Evolutionary conservation across 2,888 invertebrate genomes (phyloP).

Genomic region (Eupelmus urozonus): DNA sequence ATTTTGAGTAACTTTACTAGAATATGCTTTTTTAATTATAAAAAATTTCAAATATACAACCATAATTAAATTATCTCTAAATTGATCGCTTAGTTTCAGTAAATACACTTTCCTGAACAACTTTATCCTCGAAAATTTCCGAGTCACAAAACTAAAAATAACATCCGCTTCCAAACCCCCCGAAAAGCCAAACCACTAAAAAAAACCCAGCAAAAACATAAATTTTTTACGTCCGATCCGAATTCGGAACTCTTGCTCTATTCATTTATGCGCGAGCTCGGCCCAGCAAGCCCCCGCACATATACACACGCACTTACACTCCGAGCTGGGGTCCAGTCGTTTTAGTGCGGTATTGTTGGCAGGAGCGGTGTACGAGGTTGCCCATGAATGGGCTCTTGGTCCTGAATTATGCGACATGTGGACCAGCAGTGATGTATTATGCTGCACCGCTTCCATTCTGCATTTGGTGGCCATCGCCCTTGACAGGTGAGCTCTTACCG

Average conservation of each 20-base stretch:
- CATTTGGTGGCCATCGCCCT: slow-evolving; percentile 90
- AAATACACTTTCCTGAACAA: no score
- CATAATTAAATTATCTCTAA: no score
- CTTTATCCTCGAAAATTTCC: no score
- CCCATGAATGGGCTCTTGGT: slow-evolving; percentile 90
- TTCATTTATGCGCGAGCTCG: neutral
- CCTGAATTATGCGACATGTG: slow-evolving; percentile 95
- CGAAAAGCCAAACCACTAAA: no score
- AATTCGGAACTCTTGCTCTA: slow-evolving; percentile 5
- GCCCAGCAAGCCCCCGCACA: neutral
- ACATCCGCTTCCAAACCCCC: no score
- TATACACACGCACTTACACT: neutral
- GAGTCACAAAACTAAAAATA: no score
- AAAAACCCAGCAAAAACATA: no score
- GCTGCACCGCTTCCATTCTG: slow-evolving; percentile 90
- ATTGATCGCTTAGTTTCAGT: no score
- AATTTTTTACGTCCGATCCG: slow-evolving; percentile 18
- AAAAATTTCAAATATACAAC: no score
- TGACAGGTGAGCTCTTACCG: slow-evolving; percentile 81
- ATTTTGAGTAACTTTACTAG: no score
- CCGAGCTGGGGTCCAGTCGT: slow-evolving; percentile 56
- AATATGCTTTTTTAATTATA: no score
- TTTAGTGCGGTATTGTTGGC: slow-evolving; percentile 70
- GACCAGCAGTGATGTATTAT: slow-evolving; percentile 94
- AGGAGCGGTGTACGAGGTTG: slow-evolving; percentile 88